Conservation (phyloP, 2,888 invertebrate genomes). For the Corbicula japonica region DNA sequence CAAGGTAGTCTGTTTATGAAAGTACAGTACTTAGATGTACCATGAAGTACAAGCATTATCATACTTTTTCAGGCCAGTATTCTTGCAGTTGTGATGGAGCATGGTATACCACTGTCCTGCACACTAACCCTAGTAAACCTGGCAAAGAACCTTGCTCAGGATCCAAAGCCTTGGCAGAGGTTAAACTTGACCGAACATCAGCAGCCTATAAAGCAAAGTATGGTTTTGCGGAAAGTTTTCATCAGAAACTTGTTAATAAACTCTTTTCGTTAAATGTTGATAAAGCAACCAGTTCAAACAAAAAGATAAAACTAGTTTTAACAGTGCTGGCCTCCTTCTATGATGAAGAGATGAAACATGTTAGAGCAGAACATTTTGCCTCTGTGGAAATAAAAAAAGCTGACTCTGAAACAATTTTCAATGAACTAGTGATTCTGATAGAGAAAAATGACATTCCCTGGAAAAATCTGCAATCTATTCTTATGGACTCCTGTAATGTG, state of each 20-base stretch:
- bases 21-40: neutral
- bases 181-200: constrained; percentile 51
- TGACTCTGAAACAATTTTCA: constrained; percentile 41
- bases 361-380: constrained; percentile 55
- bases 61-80: constrained; percentile 45
- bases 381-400: constrained; percentile 50
- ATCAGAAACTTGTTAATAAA: constrained; percentile 17
- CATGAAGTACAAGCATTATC: neutral
- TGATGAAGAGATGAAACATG: constrained; percentile 12
- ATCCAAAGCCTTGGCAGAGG: constrained; percentile 46
- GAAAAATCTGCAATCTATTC: constrained; percentile 62
- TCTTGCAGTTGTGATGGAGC: constrained; percentile 56
- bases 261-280: constrained; percentile 63
- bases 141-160: constrained; percentile 46
- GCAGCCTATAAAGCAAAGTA: constrained; percentile 54
- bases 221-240: constrained; percentile 43
- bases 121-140: constrained; percentile 55
- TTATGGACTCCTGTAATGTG: constrained; percentile 70
- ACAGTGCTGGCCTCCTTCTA: constrained; percentile 49
- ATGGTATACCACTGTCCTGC: constrained; percentile 56
- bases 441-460: constrained; percentile 62
- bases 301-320: constrained; percentile 51
- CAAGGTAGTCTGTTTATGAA: neutral
- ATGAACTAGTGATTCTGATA: constrained; percentile 45
- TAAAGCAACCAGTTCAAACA: constrained; percentile 60